Evolutionary conservation across 2,888 invertebrate genomes (phyloP), one percentile per base, ranked within the genome.

Genomic region (Lasioglossum pauxillum): DNA sequence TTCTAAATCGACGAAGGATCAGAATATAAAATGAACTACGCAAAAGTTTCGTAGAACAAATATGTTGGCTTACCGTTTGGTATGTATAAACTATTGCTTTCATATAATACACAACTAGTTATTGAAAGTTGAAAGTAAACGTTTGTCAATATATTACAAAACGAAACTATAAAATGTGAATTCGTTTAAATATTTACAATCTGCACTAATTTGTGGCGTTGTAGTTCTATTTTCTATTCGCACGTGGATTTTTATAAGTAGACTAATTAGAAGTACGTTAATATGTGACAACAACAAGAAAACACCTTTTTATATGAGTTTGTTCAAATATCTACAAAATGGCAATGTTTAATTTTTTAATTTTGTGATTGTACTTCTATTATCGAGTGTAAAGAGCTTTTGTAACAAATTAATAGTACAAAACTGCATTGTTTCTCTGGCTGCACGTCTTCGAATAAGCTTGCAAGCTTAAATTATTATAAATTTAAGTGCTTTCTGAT

Each of bases 401-500:
- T 8, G 16, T 31, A 5, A 64, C 7, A 31, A 31, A 64, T 1
- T 1, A 31, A n/a, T 31, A 16, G 0, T 19, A 64, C 8, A 31
- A 31, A 2, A 64, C 7, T 31, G 7, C 2, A 16, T 31, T 16
- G 5, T 64, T 64, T 64, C 16, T 2, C 5, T 16, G 60, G 2
- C 16, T 16, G 60, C 27, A 5, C 31, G 27, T 7, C 23, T 38
- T 35, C 69, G 8, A 38, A 5, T 35, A 69, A 12, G 10, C 1
- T 35, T 38, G 69, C 69, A 4, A 23, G 8, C 38, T 71, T n/a
- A 38, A 38, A 12, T 71, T 38, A 38, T 38, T 23, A 71, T n/a
- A 69, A 69, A 69, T 71, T 41, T n/a, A 71, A 71, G 71, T 41
- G 41, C 71, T 41, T 41, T 71, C 38, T 71, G 71, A 71, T 71